Base-by-base conservation (phyloP, 2,888 invertebrate genomes). In the Cancer borealis region DNA sequence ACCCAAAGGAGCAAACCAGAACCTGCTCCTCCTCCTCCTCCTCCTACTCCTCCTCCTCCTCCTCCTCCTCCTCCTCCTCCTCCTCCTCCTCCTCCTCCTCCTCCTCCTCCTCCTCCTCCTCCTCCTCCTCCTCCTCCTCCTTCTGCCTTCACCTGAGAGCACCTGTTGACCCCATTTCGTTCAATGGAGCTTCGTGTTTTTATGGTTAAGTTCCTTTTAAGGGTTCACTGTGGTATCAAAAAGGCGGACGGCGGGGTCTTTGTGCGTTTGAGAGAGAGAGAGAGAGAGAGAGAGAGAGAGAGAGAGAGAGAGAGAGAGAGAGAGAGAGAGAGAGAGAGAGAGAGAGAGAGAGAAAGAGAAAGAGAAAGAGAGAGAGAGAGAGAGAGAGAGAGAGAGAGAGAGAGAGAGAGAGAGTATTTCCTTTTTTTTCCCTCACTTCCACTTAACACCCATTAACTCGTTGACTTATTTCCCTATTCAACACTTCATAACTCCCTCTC, bases 261-360 rank as follows among this genome's bases (percentile, higher is more conserved):
- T 84, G 84, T 84, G 84, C 14, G 84, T 66, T 39, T 84, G 47
- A 30, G 87, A 87, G 92, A 30, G 87, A 84, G 46, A 84, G 84
- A 84, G 46, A 47, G 84, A 84, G 79, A 92, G 84, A 92, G 49
- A 39, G 87, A 54, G 88, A 12, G 49, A 49, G 84, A 39, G 49
- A 54, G 84, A 39, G 30, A 54, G 46, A 92, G 49, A 60, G 17
- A 84, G 87, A 88, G 54, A 87, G 49, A 87, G 39, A 88, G 46
- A 92, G 73, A 46, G 45, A 92, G 47, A 92, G n/a, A 46, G 46
- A 79, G 46, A 79, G 21, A 79, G 79, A 79, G 46, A 46, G 5
- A 92, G 47, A 92, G 46, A 79, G 92, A 92, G 87, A 54, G 54
- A 47, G 60, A 39, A 87, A 87, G 49, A 39, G 88, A 54, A 47